Evolutionary conservation across 2,113 vertebrate species (phyloP), one percentile per base, ranked within the genome.

Genomic region (Aplodontia rufa): DNA sequence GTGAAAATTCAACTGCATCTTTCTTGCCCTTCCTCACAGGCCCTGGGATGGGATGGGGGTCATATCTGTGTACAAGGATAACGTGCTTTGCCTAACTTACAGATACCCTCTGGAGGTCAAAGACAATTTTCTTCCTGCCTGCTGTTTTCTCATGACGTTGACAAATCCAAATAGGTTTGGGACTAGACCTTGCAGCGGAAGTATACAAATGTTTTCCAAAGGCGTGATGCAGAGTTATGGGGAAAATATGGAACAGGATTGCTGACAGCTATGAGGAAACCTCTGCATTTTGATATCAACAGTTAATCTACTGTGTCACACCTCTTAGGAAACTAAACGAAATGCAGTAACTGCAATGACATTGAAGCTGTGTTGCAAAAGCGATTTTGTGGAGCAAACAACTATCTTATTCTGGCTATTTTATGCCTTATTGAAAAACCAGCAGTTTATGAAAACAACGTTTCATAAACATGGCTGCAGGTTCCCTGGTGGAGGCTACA

Each of bases 391-490:
- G 97, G 97, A 97, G 97, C 97, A 98, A 98, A 98, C 98, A 98
- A 97, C 97, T 97, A 90, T 97, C 94, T 95, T 93, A 95, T 91
- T 90, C 93, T 90, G 93, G 91, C 97, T 98, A 97, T 96, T 98
- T 98, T 98, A 98, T 97, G 98, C 98, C 97, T 97, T 98, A 97
- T 95, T 98, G 97, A 98, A 98, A 97, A 98, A 97, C 76, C 92
- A 97, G 97, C 93, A 98, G 96, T 97, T 98, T 98, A 97, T 97
- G 97, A 97, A 98, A 98, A 98, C 96, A 98, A 93, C 88, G 24
- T 97, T 97, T 98, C 96, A 97, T 97, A 97, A 96, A 97, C 66
- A 98, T 12, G 0, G 0, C 84, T 30, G 6, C 78, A 84, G 92
- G 92, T 79, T 97, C 30, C 90, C 55, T 0, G 6, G 78, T 11